These are phyloP conservation scores for Limnodromus scolopaceus DNA, from an alignment of 2,797 vertebrate species.

Conservation along the genomic window DNA sequence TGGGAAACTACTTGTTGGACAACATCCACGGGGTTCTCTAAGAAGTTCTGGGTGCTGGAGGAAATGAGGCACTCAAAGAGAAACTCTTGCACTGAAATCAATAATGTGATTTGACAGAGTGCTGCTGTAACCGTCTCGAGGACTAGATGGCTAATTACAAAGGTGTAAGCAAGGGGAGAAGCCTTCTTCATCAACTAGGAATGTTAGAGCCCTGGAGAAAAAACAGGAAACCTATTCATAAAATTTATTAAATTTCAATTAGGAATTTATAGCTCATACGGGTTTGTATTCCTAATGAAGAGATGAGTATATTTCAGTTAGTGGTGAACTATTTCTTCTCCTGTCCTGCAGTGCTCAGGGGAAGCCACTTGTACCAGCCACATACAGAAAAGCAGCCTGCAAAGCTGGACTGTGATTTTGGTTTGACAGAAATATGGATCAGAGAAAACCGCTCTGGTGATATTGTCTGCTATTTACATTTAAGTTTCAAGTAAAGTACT, in stretches of 20 bases:
- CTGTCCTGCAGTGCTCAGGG: neutral
- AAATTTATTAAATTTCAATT: neutral
- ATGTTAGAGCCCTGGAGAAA: neutral
- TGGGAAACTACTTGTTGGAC: neutral
- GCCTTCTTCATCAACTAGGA: neutral
- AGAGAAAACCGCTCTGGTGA: neutral
- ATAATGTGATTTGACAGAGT: neutral
- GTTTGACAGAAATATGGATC: neutral
- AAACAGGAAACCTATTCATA: neutral
- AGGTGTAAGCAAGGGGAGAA: neutral
- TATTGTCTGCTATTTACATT: neutral
- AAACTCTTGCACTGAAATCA: neutral
- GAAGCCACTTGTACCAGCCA: neutral
- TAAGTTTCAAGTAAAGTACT: neutral
- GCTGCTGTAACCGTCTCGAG: neutral
- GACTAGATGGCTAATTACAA: neutral
- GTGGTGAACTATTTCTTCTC: neutral
- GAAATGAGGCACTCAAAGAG: neutral
- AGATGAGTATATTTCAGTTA: neutral
- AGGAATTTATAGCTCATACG: neutral
- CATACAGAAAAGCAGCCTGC: neutral
- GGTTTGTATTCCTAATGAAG: neutral
- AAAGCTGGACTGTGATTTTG: neutral
- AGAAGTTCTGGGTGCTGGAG: neutral
- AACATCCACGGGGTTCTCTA: neutral